Percentiles rank a stretch among this genome's conserved stretches.
Evolutionary conservation across 2,113 vertebrate species (phyloP).

Genomic region (Burhinus bistriatus): DNA sequence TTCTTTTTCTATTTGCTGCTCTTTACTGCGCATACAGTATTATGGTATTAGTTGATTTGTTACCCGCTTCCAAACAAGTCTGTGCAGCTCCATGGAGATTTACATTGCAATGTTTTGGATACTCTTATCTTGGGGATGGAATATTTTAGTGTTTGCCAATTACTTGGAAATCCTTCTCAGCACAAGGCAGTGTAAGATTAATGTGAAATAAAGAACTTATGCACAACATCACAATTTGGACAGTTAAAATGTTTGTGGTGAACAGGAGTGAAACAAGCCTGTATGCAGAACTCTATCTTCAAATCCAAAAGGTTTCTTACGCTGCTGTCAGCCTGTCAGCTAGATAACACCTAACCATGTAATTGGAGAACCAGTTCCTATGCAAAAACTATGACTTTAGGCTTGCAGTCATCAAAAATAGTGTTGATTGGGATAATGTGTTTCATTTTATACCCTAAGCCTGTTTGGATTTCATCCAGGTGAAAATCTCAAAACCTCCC

Average conservation of each 20-base stretch:
- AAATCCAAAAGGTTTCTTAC: neutral
- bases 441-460: neutral
- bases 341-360: neutral
- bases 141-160: neutral
- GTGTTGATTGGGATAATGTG: neutral
- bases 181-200: neutral
- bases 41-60: neutral
- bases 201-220: neutral
- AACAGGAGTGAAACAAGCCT: neutral
- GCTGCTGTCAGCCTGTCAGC: neutral
- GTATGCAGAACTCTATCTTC: neutral
- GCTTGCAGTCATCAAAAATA: neutral
- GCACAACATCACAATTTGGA: neutral
- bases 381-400: neutral
- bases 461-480: neutral
- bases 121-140: neutral
- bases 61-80: neutral
- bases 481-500: neutral
- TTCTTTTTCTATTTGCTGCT: neutral
- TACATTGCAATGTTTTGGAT: neutral
- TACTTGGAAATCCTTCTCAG: neutral
- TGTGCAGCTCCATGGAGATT: neutral
- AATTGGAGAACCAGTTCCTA: neutral
- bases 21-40: neutral
- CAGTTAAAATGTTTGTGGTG: neutral